Percentiles rank a stretch among this genome's conserved stretches.
These are phyloP conservation scores for Daboia siamensis DNA, from an alignment of 2,113 vertebrate genomes.

Conservation along the genomic window DNA sequence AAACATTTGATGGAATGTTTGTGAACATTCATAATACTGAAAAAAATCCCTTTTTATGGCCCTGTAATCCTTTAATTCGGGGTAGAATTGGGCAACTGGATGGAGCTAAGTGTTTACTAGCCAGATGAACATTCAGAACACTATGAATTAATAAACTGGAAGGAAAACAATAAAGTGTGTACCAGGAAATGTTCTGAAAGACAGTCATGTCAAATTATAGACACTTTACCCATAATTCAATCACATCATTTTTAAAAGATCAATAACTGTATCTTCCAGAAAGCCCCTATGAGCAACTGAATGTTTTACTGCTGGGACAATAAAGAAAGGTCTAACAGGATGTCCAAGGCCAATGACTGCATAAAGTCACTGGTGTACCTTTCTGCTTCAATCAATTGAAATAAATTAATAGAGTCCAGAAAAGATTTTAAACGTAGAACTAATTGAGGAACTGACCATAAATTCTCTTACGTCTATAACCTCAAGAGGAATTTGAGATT, in stretches of 20 bases:
- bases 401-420: neutral
- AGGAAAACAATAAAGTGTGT: neutral
- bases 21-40: neutral
- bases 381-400: neutral
- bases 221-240: neutral
- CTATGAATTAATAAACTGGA: neutral
- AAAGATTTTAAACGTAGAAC: neutral
- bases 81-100: neutral
- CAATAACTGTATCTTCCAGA: neutral
- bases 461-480: neutral
- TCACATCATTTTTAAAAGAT: neutral
- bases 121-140: neutral
- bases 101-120: neutral
- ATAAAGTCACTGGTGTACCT: neutral
- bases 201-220: neutral
- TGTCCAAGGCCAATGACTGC: neutral
- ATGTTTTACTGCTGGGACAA: neutral
- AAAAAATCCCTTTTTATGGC: neutral
- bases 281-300: neutral
- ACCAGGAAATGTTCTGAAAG: neutral
- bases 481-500: neutral
- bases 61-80: neutral
- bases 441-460: neutral
- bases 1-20: neutral
- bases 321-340: neutral